Evolutionary conservation across 2,797 vertebrate genomes (phyloP), one percentile per base, ranked within the genome.

Genomic region (Chloroceryle amazona): DNA sequence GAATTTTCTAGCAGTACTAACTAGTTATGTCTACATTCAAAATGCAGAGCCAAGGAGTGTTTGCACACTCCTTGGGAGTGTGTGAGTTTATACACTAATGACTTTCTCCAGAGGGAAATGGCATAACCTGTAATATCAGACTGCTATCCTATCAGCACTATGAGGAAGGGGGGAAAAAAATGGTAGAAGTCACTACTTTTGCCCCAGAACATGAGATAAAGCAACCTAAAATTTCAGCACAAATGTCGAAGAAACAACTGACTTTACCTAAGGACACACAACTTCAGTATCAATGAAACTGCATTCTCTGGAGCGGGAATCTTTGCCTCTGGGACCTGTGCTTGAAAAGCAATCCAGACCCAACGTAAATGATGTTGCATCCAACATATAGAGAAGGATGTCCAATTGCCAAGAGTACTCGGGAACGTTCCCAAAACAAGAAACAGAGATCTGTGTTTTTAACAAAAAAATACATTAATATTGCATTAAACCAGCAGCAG

Each of bases 261-360:
- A 55, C 28, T 84, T 75, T 41, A 74, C 23, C 8, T 61, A 66
- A 91, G 28, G 63, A 62, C 21, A 22, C 29, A 46, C n/a, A 47
- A 17, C 51, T 29, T 60, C 19, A 66, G 26, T 33, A 82, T 25
- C 51, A 73, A 12, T 42, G 18, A 66, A 41, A 47, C 9, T 49
- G 13, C 10, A 21, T 51, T 62, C 25, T 71, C 51, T 46, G 33
- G 19, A 81, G 41, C 5, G 68, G 29, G 23, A 81, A 39, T 47
- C 49, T 66, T 76, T 54, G 44, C 52, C 46, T 75, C 28, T 37
- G 37, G 44, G 31, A 65, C 46, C 41, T 68, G 41, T 31, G 46
- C 35, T 78, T 85, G 75, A 91, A 91, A 93, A 92, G 33, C 35
- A 91, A 37, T 28, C 52, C 47, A 60, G 31, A 81, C 37, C 60